Percentiles rank a stretch among this genome's conserved stretches.
Conservation (phyloP, 2,113 vertebrate species). For the Phaethon lepturus region DNA sequence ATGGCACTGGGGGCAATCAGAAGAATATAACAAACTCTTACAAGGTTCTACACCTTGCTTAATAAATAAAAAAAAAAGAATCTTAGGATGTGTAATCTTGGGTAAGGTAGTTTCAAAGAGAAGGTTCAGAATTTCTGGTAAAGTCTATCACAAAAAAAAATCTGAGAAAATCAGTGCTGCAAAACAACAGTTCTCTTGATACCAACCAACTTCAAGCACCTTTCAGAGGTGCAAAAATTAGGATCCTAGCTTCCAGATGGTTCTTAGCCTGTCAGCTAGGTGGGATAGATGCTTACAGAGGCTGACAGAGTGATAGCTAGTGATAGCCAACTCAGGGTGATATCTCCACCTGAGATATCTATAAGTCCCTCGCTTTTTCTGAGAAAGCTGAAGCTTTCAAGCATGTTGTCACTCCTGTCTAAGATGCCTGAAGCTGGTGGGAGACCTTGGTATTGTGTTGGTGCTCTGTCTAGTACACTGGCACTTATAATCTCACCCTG, state of each 20-base stretch:
- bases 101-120: background rate
- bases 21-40: background rate
- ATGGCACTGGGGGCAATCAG: background rate
- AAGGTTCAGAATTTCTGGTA: background rate
- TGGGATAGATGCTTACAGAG: background rate
- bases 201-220: background rate
- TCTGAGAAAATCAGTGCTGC: background rate
- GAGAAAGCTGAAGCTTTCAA: background rate
- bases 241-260: background rate
- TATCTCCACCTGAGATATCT: background rate
- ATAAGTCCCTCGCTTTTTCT: accelerated
- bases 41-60: background rate
- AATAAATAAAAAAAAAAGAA: background rate
- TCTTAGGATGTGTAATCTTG: background rate
- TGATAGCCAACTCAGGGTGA: background rate
- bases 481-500: background rate
- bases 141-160: background rate
- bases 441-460: background rate
- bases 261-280: background rate
- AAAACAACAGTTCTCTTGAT: background rate
- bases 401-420: background rate
- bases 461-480: background rate
- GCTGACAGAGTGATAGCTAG: background rate
- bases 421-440: background rate
- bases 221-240: background rate